phyloP scores from a whole-genome alignment of 2,797 vertebrate species.

The Molossus alvarezi region DNA sequence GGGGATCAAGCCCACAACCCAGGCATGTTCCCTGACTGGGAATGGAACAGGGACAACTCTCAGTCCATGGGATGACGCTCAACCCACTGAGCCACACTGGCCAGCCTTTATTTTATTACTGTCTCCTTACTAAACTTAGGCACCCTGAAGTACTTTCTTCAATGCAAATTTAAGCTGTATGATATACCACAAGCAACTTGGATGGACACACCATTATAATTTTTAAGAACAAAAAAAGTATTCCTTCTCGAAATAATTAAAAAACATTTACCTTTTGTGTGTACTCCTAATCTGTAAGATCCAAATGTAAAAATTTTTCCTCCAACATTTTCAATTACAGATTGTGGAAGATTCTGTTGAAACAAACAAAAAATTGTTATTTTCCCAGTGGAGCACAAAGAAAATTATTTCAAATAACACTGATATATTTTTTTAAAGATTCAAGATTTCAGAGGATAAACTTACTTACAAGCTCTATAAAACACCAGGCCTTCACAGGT shows the following conservation, averaged over 20 bases:
- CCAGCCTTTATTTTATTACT: not conserved
- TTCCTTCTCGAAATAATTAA: conserved; percentile 63
- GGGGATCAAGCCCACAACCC: no score
- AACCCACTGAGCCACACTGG: no score
- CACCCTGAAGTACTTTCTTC: conserved; percentile 1
- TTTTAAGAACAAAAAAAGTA: conserved; percentile 31
- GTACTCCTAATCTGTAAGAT: conserved; percentile 95
- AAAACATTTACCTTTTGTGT: conserved; percentile 93
- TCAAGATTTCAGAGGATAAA: not conserved
- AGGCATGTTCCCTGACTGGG: no score
- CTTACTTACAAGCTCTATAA: not conserved
- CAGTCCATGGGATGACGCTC: no score
- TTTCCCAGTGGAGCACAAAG: conserved; percentile 65
- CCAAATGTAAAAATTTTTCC: conserved; percentile 97
- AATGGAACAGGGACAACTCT: no score
- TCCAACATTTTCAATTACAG: conserved; percentile 94
- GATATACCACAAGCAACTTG: not conserved
- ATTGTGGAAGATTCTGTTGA: conserved; percentile 94
- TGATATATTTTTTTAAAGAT: not conserved
- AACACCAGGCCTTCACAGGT: not conserved
- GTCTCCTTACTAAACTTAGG: conserved; percentile 10
- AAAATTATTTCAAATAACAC: conserved; percentile 36
- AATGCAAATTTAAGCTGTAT: not conserved
- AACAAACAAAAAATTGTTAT: conserved; percentile 78
- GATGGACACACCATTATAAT: not conserved